Evolutionary conservation across 2,113 vertebrate genomes (phyloP), one percentile per base, ranked within the genome.

Genomic region (Tangachromis dhanisi): DNA sequence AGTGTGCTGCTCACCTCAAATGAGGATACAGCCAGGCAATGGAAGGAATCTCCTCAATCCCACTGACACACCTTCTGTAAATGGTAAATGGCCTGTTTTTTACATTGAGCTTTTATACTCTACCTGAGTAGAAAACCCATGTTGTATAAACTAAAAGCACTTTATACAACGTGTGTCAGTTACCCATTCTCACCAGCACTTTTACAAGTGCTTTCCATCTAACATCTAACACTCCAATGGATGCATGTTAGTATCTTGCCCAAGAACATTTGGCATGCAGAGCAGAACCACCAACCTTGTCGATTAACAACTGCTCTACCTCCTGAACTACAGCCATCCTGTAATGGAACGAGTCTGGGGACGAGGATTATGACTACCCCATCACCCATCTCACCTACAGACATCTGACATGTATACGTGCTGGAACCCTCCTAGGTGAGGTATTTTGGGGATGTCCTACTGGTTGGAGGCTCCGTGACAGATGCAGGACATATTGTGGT

Each of bases 231-330:
- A 66, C 31, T 35, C 61, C 61, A 66, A 8, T n/a, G 31, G 61
- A 66, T n/a, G 31, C 17, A 66, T 2, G 17, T 38, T 66, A 66
- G 61, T n/a, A 66, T 38, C 17, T 66, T 38, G 31, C 61, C 61
- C 61, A 38, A 38, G 61, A 1, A 66, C 0, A 66, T 66, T 38
- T 38, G 10, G 0, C 17, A 66, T 38, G 0, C 33, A 66, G 1
- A n/a, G 6, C 17, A 38, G 1, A 63, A 35, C 61, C 19, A 66
- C 61, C 33, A 66, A 66, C 33, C 61, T 66, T 66, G 31, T 66
- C 2, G 10, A 66, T 66, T 8, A 66, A 38, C 33, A 66, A n/a
- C 33, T 66, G 33, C 61, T n/a, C 61, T 12, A 38, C 31, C 61
- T 38, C 61, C 61, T 66, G 0, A 66, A 38, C 31, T 66, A 38